These are phyloP conservation scores for Sinohyriopsis cumingii DNA, from an alignment of 2,888 invertebrate species.

Conservation along the genomic window DNA sequence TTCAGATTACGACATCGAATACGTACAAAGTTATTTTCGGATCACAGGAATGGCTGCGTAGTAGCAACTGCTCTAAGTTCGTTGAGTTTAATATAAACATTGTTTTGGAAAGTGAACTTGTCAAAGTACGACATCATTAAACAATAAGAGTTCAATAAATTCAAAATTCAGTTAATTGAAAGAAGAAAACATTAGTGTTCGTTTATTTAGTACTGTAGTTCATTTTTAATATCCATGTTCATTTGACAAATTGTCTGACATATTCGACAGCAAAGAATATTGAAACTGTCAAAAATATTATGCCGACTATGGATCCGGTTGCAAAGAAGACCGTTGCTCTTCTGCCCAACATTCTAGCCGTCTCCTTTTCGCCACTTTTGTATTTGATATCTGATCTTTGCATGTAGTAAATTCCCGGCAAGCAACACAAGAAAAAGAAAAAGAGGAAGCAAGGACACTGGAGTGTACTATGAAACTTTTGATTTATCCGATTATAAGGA, in stretches of 20 bases:
- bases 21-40: too few species aligned
- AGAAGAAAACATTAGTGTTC: too few species aligned
- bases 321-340: constrained; percentile 39
- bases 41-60: too few species aligned
- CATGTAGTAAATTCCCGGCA: constrained; percentile 53
- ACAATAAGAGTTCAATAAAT: too few species aligned
- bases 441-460: constrained; percentile 56
- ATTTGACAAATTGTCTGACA: constrained; percentile 26
- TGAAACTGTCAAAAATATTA: constrained; percentile 30
- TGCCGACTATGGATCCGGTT: constrained; percentile 37
- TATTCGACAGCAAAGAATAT: constrained; percentile 43
- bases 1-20: too few species aligned
- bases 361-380: constrained; percentile 36
- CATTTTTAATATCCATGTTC: background rate
- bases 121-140: too few species aligned
- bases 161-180: too few species aligned
- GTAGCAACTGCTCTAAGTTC: too few species aligned
- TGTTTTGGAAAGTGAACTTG: too few species aligned
- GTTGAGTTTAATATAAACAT: too few species aligned
- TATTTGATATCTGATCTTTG: constrained; percentile 45
- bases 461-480: constrained; percentile 43
- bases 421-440: constrained; percentile 54
- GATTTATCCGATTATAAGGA: constrained; percentile 51
- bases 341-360: constrained; percentile 37
- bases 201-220: too few species aligned